A percentile compares a stretch with the other conserved stretches of the same genome.
Conservation (phyloP, 2,797 vertebrate species). For the Pseudopleuronectes americanus region DNA sequence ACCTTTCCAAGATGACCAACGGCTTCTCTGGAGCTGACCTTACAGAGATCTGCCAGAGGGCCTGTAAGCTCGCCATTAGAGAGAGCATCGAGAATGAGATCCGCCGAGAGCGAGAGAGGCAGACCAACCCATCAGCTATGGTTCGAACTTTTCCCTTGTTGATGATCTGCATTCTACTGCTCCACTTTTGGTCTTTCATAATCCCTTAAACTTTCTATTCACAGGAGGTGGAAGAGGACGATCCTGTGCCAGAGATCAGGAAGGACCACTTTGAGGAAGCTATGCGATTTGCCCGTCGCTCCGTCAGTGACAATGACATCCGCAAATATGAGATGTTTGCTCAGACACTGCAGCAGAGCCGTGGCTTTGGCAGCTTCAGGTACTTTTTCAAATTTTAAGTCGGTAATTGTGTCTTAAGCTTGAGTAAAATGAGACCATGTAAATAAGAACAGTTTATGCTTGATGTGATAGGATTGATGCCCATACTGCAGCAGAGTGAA, state of each 20-base stretch:
- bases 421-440: too few species aligned
- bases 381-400: constrained; percentile 78
- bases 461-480: too few species aligned
- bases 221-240: constrained; percentile 91
- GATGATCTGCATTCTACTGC: background rate
- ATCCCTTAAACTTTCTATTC: background rate
- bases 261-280: constrained; percentile 99
- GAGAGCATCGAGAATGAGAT: constrained; percentile 99
- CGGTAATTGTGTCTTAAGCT: too few species aligned
- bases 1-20: constrained; percentile 98
- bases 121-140: constrained; percentile 98
- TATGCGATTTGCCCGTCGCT: constrained; percentile 98
- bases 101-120: constrained; percentile 93
- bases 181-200: background rate
- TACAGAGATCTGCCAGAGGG: constrained; percentile 97
- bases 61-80: constrained; percentile 96
- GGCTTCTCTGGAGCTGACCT: constrained; percentile 98
- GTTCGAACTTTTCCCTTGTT: constrained; percentile 76
- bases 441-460: too few species aligned
- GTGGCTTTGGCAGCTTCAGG: constrained; percentile 99
- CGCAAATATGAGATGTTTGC: constrained; percentile 99
- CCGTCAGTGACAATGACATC: constrained; percentile 98
- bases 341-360: constrained; percentile 98
- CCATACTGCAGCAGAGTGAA: too few species aligned
- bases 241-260: constrained; percentile 86